phyloP scores from a whole-genome alignment of 2,113 vertebrate genomes.

The Hystrix brachyura region DNA sequence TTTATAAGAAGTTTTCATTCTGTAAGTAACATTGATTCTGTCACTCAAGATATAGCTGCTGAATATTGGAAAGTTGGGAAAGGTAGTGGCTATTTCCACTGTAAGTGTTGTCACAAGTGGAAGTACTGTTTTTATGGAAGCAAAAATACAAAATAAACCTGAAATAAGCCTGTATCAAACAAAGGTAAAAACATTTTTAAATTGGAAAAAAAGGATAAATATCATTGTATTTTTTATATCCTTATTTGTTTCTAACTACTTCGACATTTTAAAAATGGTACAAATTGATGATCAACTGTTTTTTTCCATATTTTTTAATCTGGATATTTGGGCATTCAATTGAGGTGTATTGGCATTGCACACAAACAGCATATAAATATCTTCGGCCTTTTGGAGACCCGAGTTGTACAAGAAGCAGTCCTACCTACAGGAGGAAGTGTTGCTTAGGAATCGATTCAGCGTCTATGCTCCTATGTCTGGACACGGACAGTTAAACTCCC shows the following conservation, averaged over 20 bases:
- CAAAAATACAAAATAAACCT: not conserved
- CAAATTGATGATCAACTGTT: not conserved
- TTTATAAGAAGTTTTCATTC: conserved; percentile 14
- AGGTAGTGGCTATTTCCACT: not conserved
- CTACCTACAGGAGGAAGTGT: not conserved
- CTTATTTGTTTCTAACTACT: not conserved
- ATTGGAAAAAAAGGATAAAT: not conserved
- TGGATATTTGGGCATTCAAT: not conserved
- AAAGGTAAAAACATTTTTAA: not conserved
- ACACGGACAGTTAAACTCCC: not conserved
- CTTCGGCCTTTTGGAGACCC: not conserved
- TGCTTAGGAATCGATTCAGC: not conserved
- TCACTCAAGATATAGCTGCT: not conserved
- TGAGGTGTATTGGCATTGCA: not conserved
- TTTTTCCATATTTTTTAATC: not conserved
- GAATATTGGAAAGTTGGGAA: not conserved
- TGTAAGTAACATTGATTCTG: conserved; percentile 34
- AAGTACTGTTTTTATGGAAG: conserved; percentile 34
- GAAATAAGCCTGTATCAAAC: not conserved
- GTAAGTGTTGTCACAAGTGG: not conserved
- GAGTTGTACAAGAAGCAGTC: not conserved
- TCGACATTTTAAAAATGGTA: not conserved
- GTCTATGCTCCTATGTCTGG: too few relatives aligned
- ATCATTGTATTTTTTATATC: not conserved
- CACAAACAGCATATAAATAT: not conserved